Base-by-base conservation (phyloP, 2,797 vertebrate genomes). In the Chromobotia macracanthus region DNA sequence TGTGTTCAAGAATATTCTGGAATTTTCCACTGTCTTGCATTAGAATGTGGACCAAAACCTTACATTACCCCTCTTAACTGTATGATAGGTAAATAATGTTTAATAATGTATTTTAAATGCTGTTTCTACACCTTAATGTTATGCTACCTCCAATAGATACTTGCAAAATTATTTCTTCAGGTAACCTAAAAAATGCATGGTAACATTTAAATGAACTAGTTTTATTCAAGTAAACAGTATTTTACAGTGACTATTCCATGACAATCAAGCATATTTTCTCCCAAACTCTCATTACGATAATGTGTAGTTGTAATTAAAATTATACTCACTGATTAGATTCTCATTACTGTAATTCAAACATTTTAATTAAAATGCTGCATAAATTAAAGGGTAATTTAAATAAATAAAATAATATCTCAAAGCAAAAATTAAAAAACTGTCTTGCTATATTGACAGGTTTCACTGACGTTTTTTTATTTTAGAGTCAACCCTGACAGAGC, bases 1-100 rank as follows among this genome's bases (percentile, higher is more conserved):
- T 67, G 55, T 69, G 75, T 25, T 77, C 41, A 64, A 63, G n/a
- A 72, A 72, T 66, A 72, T 72, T 79, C 68, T 46, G 68, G 60
- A 72, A 79, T 79, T 72, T 79, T 79, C 77, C 69, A 64, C 28
- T 64, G 15, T 25, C 7, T 55, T 44, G 4, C 58, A 72, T 56
- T 21, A 63, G 44, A 19, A 15, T 58, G 21, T 75, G n/a, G 68
- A n/a, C 53, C 44, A 55, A 41, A 7, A 51, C 28, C 5, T 0
- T 35, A 58, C 19, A 35, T 16, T 11, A 67, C 6, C 19, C 15
- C 13, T 53, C n/a, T 25, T 5, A 6, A 63, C 12, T 51, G 5
- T 15, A 51, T 51, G 50, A 51, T 16, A 25, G 21, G 58, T 12
- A 63, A n/a, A 74, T 74, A 51, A 16, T 31, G 13, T 31, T 50